phyloP scores from a whole-genome alignment of 1,140 invertebrate genomes.

The Phortica variegata region DNA sequence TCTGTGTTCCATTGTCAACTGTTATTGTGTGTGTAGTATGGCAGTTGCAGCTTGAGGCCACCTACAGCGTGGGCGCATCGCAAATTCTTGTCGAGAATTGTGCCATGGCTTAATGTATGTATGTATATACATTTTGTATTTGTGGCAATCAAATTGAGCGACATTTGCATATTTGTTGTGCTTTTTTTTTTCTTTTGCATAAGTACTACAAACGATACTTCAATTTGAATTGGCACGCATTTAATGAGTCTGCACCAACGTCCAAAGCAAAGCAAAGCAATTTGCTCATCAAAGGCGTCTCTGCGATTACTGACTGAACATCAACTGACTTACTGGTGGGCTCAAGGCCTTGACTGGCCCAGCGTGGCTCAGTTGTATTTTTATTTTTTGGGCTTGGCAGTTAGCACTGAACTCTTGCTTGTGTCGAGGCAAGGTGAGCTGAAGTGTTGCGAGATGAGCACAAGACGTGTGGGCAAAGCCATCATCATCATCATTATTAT shows the following conservation, averaged over 20 bases:
- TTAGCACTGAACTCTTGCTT: conserved; percentile 41
- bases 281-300: conserved; percentile 23
- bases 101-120: too few species aligned
- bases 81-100: too few species aligned
- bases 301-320: conserved; percentile 8
- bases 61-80: neutral
- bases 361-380: conserved; percentile 22
- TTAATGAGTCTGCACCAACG: conserved; percentile 2
- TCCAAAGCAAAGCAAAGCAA: conserved; percentile 19
- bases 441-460: too few species aligned
- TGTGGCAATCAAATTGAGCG: too few species aligned
- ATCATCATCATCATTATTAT: conserved; percentile 8
- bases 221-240: too few species aligned
- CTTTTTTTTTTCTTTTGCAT: too few species aligned
- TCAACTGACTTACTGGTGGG: conserved; percentile 4
- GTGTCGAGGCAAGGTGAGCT: too few species aligned
- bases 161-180: too few species aligned
- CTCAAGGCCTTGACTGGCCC: conserved; percentile 35
- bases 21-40: neutral
- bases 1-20: too few species aligned
- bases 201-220: too few species aligned
- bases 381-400: conserved; percentile 39
- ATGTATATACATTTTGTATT: too few species aligned
- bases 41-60: neutral
- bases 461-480: conserved; percentile 31